Evolutionary conservation across 1,140 invertebrate genomes (phyloP), one percentile per base, ranked within the genome.

Genomic region (Drosophila equinoxialis): DNA sequence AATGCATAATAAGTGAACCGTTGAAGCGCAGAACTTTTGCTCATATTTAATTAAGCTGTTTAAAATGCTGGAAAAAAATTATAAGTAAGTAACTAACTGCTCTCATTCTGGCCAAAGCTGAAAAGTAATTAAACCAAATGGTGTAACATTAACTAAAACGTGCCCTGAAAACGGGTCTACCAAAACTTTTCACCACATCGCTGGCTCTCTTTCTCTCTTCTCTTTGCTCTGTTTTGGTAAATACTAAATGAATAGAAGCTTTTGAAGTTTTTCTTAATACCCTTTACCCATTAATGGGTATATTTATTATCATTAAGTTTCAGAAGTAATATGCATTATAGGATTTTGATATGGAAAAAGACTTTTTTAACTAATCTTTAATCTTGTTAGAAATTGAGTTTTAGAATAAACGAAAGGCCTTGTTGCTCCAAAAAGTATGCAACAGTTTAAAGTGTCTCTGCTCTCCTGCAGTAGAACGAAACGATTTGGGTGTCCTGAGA

Each of bases 51-150:
- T 85, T 74, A 85, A 85, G 78, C 79, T 71, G 65, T 69, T 70
- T 39, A 66, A 70, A 66, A 17, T 41, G 66, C 65, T 23, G 17
- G 3, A 20, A n/a, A 51, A 20, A 48, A 48, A 48, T 11, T 26
- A 23, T 54, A 62, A 75, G 51, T 68, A 65, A 17, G 51, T 68
- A 65, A 17, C 66, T 58, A 68, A 58, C 58, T 41, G 17, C 42
- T 42, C 68, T 10, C 45, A 33, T 51, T 10, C 42, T 37, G 65
- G 64, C 67, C 71, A 61, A 80, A 81, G 74, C 67, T 73, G 74
- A 84, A 85, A 86, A 78, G 82, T 85, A 85, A 85, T 85, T 85
- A 85, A 78, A 70, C 63, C 78, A 80, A 86, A 82, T 86, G 81
- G 74, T 86, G 82, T 81, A 78, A 86, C 81, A 85, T 85, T 85